A percentile compares a stretch with the other conserved stretches of the same genome.
Evolutionary conservation across 2,797 vertebrate species (phyloP).

Genomic region (Pipistrellus pygmaeus): DNA sequence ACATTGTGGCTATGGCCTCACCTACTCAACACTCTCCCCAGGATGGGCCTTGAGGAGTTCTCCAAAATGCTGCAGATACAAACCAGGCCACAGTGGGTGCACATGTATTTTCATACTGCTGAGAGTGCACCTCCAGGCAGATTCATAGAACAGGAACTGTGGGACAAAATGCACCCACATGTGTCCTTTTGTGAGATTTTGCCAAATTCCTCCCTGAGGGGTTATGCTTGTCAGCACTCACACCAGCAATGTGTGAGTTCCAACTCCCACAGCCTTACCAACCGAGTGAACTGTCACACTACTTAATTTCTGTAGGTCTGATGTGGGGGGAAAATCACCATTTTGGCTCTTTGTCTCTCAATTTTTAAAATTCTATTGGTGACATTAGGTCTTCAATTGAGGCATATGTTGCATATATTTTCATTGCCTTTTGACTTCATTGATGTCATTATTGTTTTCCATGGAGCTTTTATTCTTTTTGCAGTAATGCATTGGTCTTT

Average conservation of each 20-base stretch:
- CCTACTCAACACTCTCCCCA: rapidly evolving
- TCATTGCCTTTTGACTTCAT: not conserved
- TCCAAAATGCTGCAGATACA: not conserved
- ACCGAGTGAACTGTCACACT: rapidly evolving
- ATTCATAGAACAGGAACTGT: rapidly evolving
- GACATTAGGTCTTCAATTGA: not conserved
- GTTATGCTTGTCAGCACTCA: rapidly evolving
- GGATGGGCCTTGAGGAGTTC: not conserved
- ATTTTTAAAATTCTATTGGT: not conserved
- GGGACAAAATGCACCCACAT: rapidly evolving
- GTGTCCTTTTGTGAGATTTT: not conserved
- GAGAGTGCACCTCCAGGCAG: not conserved
- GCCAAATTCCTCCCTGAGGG: not conserved
- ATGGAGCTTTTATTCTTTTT: not conserved
- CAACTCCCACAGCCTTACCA: no score
- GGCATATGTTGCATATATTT: not conserved
- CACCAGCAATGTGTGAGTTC: rapidly evolving
- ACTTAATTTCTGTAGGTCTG: no score
- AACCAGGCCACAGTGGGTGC: no score
- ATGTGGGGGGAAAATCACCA: not conserved
- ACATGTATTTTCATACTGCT: not conserved
- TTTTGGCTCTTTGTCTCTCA: not conserved
- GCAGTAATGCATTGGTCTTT: not conserved
- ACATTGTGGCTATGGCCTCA: rapidly evolving
- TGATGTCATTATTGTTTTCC: not conserved